Conservation (phyloP, 2,888 invertebrate species). For the Napeogenes sylphis region DNA sequence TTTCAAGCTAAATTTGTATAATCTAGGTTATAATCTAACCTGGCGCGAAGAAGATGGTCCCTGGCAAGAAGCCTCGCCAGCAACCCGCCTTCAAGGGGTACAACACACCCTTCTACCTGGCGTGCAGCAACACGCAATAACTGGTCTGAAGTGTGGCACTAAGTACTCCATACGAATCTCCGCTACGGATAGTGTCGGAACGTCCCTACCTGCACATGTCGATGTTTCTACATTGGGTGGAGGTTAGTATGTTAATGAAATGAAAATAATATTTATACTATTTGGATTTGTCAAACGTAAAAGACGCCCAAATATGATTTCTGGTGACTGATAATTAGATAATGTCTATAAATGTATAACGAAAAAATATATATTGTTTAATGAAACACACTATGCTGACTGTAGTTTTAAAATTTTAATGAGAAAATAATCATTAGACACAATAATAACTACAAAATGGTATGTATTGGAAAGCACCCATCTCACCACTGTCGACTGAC, state of each 20-base stretch:
- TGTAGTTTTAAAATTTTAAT: too few species aligned
- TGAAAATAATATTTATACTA: not conserved
- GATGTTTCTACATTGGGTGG: constrained; percentile 79
- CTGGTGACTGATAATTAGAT: not conserved
- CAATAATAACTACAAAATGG: not conserved
- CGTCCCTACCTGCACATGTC: constrained; percentile 81
- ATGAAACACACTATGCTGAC: too few species aligned
- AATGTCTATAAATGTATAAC: not conserved
- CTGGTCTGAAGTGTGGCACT: constrained; percentile 89
- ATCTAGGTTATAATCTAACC: constrained; percentile 69
- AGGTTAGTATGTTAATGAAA: constrained; percentile 52
- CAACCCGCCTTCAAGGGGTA: constrained; percentile 72
- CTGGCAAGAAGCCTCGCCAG: constrained; percentile 80
- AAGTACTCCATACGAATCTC: constrained; percentile 88
- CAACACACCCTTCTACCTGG: constrained; percentile 77
- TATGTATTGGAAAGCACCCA: constrained; percentile 68
- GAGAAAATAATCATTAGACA: too few species aligned
- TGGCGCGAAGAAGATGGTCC: constrained; percentile 71
- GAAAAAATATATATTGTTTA: not conserved
- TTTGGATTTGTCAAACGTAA: too few species aligned
- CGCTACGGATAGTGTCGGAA: constrained; percentile 88
- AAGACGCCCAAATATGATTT: too few species aligned
- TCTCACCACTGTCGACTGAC: constrained; percentile 84
- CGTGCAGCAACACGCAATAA: constrained; percentile 79
- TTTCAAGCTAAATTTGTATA: not conserved